These are phyloP conservation scores for Pyrochroa serraticornis DNA, from an alignment of 2,888 invertebrate species.

Conservation along the genomic window DNA sequence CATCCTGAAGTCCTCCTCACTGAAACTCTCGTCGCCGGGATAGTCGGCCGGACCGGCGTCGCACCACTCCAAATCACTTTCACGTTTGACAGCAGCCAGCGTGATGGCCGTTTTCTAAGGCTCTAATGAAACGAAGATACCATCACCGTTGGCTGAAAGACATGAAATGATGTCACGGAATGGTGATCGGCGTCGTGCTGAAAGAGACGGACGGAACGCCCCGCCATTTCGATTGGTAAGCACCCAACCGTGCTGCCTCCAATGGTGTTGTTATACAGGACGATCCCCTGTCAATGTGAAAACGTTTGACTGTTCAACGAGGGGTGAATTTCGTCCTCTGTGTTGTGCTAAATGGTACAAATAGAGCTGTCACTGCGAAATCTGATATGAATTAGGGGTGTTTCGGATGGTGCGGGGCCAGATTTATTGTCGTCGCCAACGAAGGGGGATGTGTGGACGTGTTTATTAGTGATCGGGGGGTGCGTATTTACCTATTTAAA, in stretches of 20 bases:
- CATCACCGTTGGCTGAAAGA: constrained; percentile 2
- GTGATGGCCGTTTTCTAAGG: constrained; percentile 30
- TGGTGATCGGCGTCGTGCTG: constrained; percentile 18
- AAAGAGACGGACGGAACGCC: constrained; percentile 36
- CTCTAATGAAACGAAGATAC: no score
- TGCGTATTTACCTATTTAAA: constrained; percentile 7
- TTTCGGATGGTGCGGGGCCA: constrained; percentile 29
- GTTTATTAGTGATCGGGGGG: constrained; percentile 23
- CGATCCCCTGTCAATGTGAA: constrained; percentile 33
- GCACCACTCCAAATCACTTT: constrained; percentile 55
- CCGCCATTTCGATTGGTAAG: constrained; percentile 34
- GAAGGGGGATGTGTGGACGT: constrained; percentile 3
- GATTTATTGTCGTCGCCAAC: not conserved
- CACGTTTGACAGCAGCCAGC: constrained; percentile 56
- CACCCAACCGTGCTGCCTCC: constrained; percentile 31
- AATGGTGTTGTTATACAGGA: constrained; percentile 34
- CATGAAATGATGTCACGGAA: not conserved
- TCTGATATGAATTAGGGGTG: constrained; percentile 51
- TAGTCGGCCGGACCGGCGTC: constrained; percentile 35
- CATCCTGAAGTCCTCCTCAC: constrained; percentile 50
- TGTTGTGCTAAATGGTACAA: constrained; percentile 49
- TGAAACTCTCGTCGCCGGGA: constrained; percentile 39
- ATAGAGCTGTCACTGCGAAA: constrained; percentile 53
- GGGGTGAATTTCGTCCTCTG: constrained; percentile 34
- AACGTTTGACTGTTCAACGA: constrained; percentile 39